These are phyloP conservation scores for Pheosia tremula DNA, from an alignment of 2,888 invertebrate species.

Conservation along the genomic window DNA sequence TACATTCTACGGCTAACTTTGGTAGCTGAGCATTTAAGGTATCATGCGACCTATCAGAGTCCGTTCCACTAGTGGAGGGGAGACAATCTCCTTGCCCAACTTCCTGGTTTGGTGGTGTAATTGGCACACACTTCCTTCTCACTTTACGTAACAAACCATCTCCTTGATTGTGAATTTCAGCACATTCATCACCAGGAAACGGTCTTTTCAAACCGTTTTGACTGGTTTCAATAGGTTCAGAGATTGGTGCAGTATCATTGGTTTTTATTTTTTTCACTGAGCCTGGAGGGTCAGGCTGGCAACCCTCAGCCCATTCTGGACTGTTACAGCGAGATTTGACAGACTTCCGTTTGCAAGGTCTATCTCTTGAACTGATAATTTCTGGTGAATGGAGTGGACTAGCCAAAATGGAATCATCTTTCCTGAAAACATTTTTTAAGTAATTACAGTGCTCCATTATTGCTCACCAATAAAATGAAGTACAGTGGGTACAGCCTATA, in stretches of 20 bases:
- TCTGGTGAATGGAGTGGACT: conserved; percentile 68
- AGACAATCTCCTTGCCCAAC: conserved; percentile 77
- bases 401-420: conserved; percentile 52
- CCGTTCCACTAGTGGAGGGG: conserved; percentile 74
- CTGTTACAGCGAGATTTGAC: conserved; percentile 61
- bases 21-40: conserved; percentile 70
- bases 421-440: conserved; percentile 53
- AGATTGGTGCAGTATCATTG: conserved; percentile 24
- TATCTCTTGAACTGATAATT: conserved; percentile 45
- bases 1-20: conserved; percentile 76
- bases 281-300: conserved; percentile 51
- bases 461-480: too few relatives aligned
- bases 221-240: conserved; percentile 26
- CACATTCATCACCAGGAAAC: conserved; percentile 36
- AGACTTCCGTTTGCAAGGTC: conserved; percentile 56
- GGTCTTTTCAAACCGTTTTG: conserved; percentile 49
- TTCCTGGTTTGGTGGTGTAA: conserved; percentile 74
- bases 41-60: conserved; percentile 67
- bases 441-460: neutral
- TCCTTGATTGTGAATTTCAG: conserved; percentile 61
- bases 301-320: conserved; percentile 76
- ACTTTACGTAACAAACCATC: conserved; percentile 55
- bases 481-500: too few relatives aligned
- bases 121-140: conserved; percentile 59
- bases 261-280: conserved; percentile 51